Percentiles rank a stretch among this genome's conserved stretches.
These are phyloP conservation scores for Scopus umbretta DNA, from an alignment of 2,113 vertebrate species.

Conservation along the genomic window DNA sequence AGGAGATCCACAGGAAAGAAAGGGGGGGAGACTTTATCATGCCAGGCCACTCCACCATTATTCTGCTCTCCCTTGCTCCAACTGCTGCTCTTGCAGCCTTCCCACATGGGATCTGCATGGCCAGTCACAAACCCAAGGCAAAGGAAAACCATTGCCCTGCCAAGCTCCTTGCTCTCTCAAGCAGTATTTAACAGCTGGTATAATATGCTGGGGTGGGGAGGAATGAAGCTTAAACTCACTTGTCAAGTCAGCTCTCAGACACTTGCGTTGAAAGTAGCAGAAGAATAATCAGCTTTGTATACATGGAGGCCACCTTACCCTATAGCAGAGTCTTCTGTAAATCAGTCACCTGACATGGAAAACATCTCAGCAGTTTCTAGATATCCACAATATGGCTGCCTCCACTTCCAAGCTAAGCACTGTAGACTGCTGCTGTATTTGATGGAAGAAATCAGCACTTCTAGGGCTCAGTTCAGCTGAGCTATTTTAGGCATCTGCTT, in stretches of 20 bases:
- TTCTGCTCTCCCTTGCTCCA: background rate
- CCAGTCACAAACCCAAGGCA: background rate
- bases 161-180: background rate
- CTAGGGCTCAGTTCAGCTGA: background rate
- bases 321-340: background rate
- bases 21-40: background rate
- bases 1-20: background rate
- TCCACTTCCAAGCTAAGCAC: background rate
- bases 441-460: background rate
- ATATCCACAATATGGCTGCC: background rate
- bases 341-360: background rate
- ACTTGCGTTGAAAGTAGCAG: accelerated
- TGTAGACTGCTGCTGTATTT: background rate
- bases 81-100: background rate
- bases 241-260: background rate
- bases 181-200: background rate
- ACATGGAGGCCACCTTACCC: background rate
- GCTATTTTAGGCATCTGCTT: constrained; percentile 18
- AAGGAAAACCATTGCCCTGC: background rate
- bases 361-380: background rate
- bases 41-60: background rate
- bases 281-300: background rate
- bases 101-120: accelerated
- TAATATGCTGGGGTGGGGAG: background rate
- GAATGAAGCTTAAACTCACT: background rate